phyloP scores from a whole-genome alignment of 2,888 invertebrate genomes.

The Macaria liturata region DNA sequence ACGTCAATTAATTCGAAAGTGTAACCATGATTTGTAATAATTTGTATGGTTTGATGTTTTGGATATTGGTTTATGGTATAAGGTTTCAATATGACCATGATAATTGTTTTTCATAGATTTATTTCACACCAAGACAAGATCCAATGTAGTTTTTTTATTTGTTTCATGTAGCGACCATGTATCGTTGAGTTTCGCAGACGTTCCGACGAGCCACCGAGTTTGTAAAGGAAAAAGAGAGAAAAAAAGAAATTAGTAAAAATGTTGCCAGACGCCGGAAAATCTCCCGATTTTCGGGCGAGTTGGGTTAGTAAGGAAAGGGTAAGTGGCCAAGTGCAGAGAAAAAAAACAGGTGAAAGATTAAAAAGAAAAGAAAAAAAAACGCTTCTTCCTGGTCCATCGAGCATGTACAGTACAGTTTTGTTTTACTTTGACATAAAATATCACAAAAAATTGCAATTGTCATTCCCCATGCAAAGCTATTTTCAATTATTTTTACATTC shows the following conservation, averaged over 20 bases:
- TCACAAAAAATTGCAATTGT: conserved; percentile 32
- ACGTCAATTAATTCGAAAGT: too few relatives aligned
- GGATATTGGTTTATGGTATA: too few relatives aligned
- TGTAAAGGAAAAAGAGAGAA: conserved; percentile 43
- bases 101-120: background rate
- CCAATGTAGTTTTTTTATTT: background rate
- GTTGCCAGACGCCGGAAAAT: conserved; percentile 61
- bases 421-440: conserved; percentile 33
- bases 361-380: conserved; percentile 39
- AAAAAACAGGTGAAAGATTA: conserved; percentile 33
- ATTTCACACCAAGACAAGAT: background rate
- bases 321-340: conserved; percentile 43
- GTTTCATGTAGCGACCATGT: background rate
- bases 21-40: too few relatives aligned
- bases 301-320: conserved; percentile 43
- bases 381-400: conserved; percentile 69
- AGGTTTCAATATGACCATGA: background rate
- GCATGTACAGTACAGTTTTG: conserved; percentile 71
- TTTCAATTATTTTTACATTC: background rate
- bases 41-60: too few relatives aligned
- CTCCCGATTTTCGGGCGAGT: conserved; percentile 24
- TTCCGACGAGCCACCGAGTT: conserved; percentile 35
- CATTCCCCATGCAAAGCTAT: conserved; percentile 52
- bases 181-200: conserved; percentile 17
- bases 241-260: conserved; percentile 71